phyloP scores from a whole-genome alignment of 2,113 vertebrate genomes.

The Petaurus breviceps region DNA sequence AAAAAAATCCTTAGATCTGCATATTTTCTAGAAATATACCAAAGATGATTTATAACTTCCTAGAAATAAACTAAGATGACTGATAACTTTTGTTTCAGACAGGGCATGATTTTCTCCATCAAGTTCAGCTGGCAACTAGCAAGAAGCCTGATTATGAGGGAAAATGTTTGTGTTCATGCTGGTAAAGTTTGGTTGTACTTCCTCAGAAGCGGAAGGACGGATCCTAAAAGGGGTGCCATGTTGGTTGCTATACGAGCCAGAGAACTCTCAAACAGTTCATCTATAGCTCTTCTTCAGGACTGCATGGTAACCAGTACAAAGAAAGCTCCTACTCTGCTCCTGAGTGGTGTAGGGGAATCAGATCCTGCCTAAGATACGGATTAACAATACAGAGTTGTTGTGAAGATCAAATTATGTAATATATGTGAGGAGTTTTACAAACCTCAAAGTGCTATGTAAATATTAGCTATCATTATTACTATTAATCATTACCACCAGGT shows the following conservation, averaged over 20 bases:
- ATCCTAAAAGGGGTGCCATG: conserved; percentile 66
- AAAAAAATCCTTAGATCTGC: conserved; percentile 66
- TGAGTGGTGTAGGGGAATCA: not conserved
- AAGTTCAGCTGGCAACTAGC: conserved; percentile 70
- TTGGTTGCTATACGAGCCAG: conserved; percentile 51
- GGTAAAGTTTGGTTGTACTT: conserved; percentile 69
- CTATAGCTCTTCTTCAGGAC: conserved; percentile 20
- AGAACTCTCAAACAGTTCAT: not conserved
- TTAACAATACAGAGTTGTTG: not conserved
- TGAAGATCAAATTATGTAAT: not conserved
- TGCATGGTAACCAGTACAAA: not conserved
- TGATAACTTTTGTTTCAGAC: conserved; percentile 68
- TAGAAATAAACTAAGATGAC: conserved; percentile 67
- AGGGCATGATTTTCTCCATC: conserved; percentile 56
- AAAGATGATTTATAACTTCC: conserved; percentile 69
- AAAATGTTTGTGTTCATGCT: conserved; percentile 76
- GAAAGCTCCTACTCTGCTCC: not conserved
- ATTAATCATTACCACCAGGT: not conserved
- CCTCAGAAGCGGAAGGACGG: conserved; percentile 64
- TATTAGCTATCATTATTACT: not conserved
- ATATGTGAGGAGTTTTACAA: not conserved
- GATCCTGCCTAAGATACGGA: not conserved
- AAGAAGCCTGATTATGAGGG: conserved; percentile 74
- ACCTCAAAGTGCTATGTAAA: not conserved
- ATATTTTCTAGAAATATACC: conserved; percentile 77